phyloP scores from a whole-genome alignment of 2,888 invertebrate species.

The Ormia ochracea region DNA sequence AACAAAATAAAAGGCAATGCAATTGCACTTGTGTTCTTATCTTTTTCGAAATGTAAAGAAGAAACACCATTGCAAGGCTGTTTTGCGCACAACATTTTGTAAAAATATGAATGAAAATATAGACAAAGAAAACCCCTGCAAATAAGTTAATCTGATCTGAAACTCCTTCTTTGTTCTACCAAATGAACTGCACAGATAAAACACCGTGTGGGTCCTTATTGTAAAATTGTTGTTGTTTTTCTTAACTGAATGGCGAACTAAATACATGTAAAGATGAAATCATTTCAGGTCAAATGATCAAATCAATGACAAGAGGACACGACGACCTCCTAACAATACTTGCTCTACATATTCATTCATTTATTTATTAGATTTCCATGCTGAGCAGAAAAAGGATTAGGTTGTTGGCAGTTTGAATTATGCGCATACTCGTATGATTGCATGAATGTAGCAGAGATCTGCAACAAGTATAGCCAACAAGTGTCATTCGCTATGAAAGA shows the following conservation, averaged over 20 bases:
- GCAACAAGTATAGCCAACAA: too few species aligned
- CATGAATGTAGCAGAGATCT: neutral
- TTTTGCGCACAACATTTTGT: constrained; percentile 45
- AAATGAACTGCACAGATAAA: constrained; percentile 45
- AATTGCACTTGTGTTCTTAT: constrained; percentile 31
- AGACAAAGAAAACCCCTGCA: neutral
- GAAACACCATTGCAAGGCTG: constrained; percentile 46
- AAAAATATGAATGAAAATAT: constrained; percentile 42
- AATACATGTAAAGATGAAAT: constrained; percentile 25
- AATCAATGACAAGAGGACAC: neutral
- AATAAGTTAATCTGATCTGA: constrained; percentile 33
- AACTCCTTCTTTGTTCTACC: constrained; percentile 15
- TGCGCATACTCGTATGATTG: neutral
- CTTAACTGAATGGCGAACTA: too few species aligned
- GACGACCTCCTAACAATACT: too few species aligned
- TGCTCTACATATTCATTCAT: too few species aligned
- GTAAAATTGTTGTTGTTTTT: too few species aligned
- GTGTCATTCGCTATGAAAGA: too few species aligned
- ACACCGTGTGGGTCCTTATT: neutral
- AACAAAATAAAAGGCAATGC: neutral
- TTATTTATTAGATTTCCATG: neutral
- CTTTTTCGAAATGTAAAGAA: constrained; percentile 20
- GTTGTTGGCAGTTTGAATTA: neutral
- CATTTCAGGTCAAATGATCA: neutral
- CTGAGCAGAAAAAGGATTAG: neutral